Conservation (phyloP, 2,797 vertebrate species). For the Oreonectes daqikongensis region DNA sequence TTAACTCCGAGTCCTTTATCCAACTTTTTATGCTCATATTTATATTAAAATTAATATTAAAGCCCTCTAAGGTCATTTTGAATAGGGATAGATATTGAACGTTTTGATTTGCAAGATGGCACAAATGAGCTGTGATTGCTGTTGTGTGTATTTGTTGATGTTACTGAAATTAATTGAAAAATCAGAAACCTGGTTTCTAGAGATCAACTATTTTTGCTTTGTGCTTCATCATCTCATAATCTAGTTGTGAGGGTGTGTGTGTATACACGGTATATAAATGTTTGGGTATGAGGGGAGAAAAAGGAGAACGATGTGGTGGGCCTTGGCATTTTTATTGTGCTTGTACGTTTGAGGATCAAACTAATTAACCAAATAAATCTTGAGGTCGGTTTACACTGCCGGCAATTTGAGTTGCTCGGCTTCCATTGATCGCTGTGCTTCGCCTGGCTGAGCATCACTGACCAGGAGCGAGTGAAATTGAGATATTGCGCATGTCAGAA, state of each 20-base stretch:
- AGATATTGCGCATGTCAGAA: constrained; percentile 48
- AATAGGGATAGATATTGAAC: no score
- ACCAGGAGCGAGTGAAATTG: constrained; percentile 55
- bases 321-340: constrained; percentile 66
- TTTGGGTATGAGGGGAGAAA: constrained; percentile 19
- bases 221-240: constrained; percentile 50
- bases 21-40: not conserved
- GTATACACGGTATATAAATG: not conserved
- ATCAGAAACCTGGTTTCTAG: no score
- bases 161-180: not conserved
- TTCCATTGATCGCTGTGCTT: constrained; percentile 67
- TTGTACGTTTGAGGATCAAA: constrained; percentile 56
- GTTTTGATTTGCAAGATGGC: no score
- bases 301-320: constrained; percentile 34
- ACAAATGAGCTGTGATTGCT: no score
- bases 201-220: not conserved
- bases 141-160: not conserved
- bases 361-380: constrained; percentile 78
- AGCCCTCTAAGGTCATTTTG: no score
- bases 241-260: constrained; percentile 40
- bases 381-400: constrained; percentile 64
- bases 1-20: no score
- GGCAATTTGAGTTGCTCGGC: constrained; percentile 65
- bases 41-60: not conserved
- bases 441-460: constrained; percentile 66